phyloP scores from a whole-genome alignment of 1,140 invertebrate genomes.

The Sycophila sp. region DNA sequence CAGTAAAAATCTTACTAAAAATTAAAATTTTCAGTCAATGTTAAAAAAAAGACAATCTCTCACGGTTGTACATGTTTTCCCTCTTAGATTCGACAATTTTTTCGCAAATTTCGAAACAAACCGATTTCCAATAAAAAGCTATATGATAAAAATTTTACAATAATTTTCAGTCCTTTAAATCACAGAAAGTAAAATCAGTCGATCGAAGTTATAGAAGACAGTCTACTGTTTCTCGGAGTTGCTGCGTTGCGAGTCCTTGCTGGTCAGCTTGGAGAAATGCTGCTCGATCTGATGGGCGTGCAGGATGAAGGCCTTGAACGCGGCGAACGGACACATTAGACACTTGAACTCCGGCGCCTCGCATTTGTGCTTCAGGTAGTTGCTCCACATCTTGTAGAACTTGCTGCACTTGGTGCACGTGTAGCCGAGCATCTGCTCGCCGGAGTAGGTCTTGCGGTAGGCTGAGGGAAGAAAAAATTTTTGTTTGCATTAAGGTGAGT shows the following conservation, averaged over 20 bases:
- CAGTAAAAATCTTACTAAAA: no score
- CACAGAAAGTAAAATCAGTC: no score
- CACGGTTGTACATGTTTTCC: no score
- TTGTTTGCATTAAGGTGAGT: no score
- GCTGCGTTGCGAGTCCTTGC: not conserved
- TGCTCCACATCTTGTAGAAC: constrained; percentile 68
- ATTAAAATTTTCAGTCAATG: no score
- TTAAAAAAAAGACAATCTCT: no score
- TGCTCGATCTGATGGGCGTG: constrained; percentile 65
- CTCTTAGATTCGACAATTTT: no score
- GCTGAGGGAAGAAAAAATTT: constrained; percentile 58
- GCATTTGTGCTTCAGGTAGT: constrained; percentile 66
- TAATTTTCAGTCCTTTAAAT: no score
- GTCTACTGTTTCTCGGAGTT: not conserved
- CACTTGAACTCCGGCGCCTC: constrained; percentile 66
- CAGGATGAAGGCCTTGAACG: constrained; percentile 65
- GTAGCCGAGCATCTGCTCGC: constrained; percentile 65
- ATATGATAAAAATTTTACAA: no score
- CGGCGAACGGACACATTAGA: constrained; percentile 62
- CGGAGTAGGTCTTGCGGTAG: constrained; percentile 65
- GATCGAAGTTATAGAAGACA: no score
- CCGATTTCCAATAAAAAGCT: no score
- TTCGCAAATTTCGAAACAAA: no score
- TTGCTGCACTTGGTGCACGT: constrained; percentile 66
- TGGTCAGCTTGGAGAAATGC: constrained; percentile 47